Evolutionary conservation across 2,888 invertebrate species (phyloP).

Genomic region (Nineta flava): DNA sequence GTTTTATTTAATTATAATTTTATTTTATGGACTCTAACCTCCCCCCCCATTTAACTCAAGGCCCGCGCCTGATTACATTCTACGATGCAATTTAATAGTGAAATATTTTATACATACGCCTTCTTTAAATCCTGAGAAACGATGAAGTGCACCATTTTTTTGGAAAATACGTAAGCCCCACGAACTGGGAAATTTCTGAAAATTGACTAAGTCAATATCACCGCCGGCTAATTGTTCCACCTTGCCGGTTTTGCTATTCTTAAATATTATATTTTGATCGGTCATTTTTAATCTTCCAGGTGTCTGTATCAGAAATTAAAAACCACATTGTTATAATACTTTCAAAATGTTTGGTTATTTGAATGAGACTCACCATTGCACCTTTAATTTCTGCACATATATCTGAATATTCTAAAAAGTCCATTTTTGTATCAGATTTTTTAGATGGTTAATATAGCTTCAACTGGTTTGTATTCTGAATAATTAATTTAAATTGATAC

Average conservation of each 20-base stretch:
- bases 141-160: constrained; percentile 76
- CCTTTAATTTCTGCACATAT: constrained; percentile 72
- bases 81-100: too few species aligned
- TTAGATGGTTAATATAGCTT: too few species aligned
- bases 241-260: constrained; percentile 92
- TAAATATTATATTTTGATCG: constrained; percentile 79
- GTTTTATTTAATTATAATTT: too few species aligned
- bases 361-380: constrained; percentile 51
- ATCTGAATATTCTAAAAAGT: constrained; percentile 78
- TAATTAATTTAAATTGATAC: too few species aligned
- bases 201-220: constrained; percentile 83
- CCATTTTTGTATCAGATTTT: constrained; percentile 32
- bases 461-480: too few species aligned
- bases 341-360: constrained; percentile 11
- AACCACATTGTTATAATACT: constrained; percentile 18
- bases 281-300: constrained; percentile 85
- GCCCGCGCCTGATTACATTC: too few species aligned
- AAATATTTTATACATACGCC: constrained; percentile 32
- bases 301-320: constrained; percentile 41
- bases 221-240: constrained; percentile 72
- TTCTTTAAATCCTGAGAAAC: constrained; percentile 91
- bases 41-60: too few species aligned
- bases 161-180: constrained; percentile 82
- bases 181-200: constrained; percentile 80
- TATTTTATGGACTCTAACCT: too few species aligned